Percentiles rank a stretch among this genome's conserved stretches.
phyloP scores from a whole-genome alignment of 2,888 invertebrate genomes.

The Nephrocerus scutellatus region DNA sequence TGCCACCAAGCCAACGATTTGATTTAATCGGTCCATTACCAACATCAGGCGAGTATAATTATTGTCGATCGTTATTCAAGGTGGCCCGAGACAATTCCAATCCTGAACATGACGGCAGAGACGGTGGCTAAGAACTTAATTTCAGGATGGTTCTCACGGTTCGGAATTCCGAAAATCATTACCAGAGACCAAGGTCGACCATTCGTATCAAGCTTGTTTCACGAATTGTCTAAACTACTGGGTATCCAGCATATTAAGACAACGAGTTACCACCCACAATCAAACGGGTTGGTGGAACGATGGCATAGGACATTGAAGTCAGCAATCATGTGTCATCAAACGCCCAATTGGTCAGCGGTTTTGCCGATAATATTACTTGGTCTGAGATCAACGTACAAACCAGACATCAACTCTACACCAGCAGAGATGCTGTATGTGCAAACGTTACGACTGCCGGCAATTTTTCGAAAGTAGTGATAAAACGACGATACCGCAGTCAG shows the following conservation, averaged over 20 bases:
- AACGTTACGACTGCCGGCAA: too few species aligned
- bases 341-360: too few species aligned
- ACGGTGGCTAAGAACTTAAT: slow-evolving; percentile 19
- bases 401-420: too few species aligned
- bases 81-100: slow-evolving; percentile 27
- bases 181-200: slow-evolving; percentile 24
- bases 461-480: too few species aligned
- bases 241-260: slow-evolving; percentile 28
- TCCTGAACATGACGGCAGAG: slow-evolving; percentile 24
- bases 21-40: slow-evolving; percentile 44
- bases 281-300: slow-evolving; percentile 42
- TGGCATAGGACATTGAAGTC: slow-evolving; percentile 41
- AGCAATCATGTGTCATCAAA: too few species aligned
- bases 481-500: too few species aligned
- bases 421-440: too few species aligned
- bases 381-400: too few species aligned
- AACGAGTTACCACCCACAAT: slow-evolving; percentile 36
- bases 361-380: too few species aligned
- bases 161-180: slow-evolving; percentile 36
- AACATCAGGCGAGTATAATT: slow-evolving; percentile 26
- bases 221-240: slow-evolving; percentile 24
- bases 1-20: slow-evolving; percentile 21
- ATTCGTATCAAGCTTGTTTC: slow-evolving; percentile 6
- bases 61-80: slow-evolving; percentile 27
- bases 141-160: slow-evolving; percentile 41